Percentiles rank a stretch among this genome's conserved stretches.
Conservation (phyloP, 2,113 vertebrate species). For the Tylochromis polylepis region DNA sequence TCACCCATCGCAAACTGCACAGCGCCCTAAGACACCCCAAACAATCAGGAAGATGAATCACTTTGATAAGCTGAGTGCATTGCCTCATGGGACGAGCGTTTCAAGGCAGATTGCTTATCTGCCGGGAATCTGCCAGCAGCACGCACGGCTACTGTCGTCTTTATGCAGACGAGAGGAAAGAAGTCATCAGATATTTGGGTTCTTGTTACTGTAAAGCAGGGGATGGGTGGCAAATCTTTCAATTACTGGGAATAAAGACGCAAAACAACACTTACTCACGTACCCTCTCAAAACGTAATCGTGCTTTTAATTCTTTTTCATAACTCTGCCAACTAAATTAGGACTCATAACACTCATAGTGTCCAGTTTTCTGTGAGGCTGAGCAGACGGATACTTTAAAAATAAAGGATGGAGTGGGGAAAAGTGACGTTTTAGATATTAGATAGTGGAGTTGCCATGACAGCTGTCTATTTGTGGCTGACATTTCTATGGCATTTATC, state of each 20-base stretch:
- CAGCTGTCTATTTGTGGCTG: constrained; percentile 22
- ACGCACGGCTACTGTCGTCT: background rate
- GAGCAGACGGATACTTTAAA: background rate
- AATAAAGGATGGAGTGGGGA: background rate
- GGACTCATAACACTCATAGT: background rate
- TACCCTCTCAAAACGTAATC: background rate
- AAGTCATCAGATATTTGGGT: background rate
- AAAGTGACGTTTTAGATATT: background rate
- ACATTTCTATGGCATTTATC: constrained; percentile 40
- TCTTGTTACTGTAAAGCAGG: background rate
- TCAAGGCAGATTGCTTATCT: constrained; percentile 11
- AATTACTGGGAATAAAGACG: background rate
- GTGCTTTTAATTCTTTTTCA: background rate
- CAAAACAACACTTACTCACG: background rate
- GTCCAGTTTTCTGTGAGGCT: background rate
- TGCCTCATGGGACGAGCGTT: constrained; percentile 19
- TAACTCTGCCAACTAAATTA: background rate
- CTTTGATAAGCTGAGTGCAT: constrained; percentile 46
- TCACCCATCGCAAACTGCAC: constrained; percentile 5
- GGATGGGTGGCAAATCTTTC: background rate
- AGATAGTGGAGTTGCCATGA: constrained; percentile 36
- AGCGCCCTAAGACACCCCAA: background rate
- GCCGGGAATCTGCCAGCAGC: background rate
- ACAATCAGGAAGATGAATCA: constrained; percentile 48
- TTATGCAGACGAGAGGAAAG: background rate